Evolutionary conservation across 2,113 vertebrate species (phyloP).

Genomic region (Heloderma charlesbogerti): DNA sequence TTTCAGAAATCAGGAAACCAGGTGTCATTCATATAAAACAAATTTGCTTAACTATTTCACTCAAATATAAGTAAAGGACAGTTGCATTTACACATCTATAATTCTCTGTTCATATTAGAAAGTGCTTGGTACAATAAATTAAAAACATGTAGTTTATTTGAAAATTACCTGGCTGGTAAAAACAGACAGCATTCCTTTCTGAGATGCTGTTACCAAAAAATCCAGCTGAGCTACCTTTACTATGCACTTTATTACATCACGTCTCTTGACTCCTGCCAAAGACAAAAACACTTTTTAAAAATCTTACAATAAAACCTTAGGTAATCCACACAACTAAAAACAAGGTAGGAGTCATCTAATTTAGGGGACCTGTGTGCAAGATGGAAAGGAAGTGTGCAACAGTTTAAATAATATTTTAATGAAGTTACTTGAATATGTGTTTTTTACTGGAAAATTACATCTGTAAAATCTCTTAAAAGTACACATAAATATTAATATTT

Average conservation of each 20-base stretch:
- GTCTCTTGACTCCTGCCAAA: constrained; percentile 74
- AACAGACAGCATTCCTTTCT: constrained; percentile 75
- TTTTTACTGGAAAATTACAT: not conserved
- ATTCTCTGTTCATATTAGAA: not conserved
- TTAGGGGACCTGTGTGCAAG: not conserved
- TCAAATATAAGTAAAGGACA: not conserved
- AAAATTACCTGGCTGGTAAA: constrained; percentile 78
- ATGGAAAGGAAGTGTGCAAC: not conserved
- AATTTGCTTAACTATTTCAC: not conserved
- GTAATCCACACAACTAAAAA: constrained; percentile 17
- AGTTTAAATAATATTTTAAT: not conserved
- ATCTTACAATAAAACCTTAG: constrained; percentile 13
- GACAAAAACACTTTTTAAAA: constrained; percentile 30
- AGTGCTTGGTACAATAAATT: not conserved
- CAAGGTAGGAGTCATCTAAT: not conserved
- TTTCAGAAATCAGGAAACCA: not conserved
- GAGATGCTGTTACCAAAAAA: constrained; percentile 75
- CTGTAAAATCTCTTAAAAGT: not conserved
- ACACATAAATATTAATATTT: not conserved
- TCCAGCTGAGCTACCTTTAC: constrained; percentile 75
- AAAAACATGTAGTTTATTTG: constrained; percentile 4
- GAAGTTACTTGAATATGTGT: not conserved
- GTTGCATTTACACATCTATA: not conserved
- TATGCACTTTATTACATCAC: constrained; percentile 75
- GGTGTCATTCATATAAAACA: constrained; percentile 15